Base-by-base conservation (phyloP, 2,113 vertebrate genomes). In the Actinemys pallida region DNA sequence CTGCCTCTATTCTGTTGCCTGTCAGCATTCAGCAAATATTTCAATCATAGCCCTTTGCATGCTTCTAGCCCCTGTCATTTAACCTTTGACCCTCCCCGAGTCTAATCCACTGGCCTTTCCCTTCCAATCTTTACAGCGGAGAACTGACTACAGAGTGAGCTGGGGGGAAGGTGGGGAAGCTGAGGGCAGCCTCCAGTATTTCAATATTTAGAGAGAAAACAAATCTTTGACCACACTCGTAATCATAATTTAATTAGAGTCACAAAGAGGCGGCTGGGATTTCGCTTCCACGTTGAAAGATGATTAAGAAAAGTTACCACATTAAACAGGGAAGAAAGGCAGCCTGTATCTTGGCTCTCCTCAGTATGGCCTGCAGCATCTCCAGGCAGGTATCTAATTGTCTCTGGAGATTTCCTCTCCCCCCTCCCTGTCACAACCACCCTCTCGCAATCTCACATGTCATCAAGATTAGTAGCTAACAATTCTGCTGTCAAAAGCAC, bases 21-120 rank as follows among this genome's bases (percentile, higher is more conserved):
- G 97, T 98, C 98, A 98, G 93, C 95, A 96, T 98, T 97, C 97
- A 97, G 96, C 97, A 98, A 98, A 98, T 98, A 98, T 98, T 98
- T 98, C 98, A 98, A 96, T 98, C 93, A 2, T 59, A 89, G 94
- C 84, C 88, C 90, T 98, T 97, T 97, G 97, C 97, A 92, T 91
- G 95, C 96, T 97, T 93, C 95, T 97, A 96, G 97, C 98, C 90
- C 86, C 1, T 90, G 96, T 96, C 96, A 93, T 98, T 98, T 98
- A 97, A 98, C 97, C 98, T 98, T 96, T 98, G 98, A 96, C 97
- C 97, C 88, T 92, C 91, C 83, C 90, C 88, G 75, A 86, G 83
- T 87, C 96, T 98, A 97, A 98, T 97, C 96, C 96, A 97, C 57
- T 17, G 62, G 95, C 93, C 93, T 97, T 96, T 95, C 94, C 96